Conservation (phyloP, 2,113 vertebrate genomes). For the Hylia prasina region DNA sequence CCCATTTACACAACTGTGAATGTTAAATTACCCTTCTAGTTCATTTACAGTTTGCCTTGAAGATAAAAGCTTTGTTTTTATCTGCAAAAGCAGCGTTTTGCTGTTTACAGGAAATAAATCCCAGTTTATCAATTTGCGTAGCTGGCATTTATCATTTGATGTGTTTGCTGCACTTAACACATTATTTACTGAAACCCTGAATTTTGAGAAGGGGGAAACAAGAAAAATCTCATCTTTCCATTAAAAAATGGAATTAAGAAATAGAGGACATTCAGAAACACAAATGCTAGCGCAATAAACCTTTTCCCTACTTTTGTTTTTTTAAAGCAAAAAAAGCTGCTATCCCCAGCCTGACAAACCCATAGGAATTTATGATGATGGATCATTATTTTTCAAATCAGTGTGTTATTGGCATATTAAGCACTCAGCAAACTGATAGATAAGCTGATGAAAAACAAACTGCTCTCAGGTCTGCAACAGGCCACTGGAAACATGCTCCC, state of each 20-base stretch:
- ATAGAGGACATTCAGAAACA: not conserved
- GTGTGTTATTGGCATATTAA: not conserved
- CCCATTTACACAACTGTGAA: not conserved
- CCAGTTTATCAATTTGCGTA: not conserved
- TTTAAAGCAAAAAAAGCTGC: not conserved
- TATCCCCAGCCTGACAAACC: not conserved
- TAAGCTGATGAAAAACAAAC: not conserved
- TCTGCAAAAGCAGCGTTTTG: not conserved
- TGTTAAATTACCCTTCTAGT: not conserved
- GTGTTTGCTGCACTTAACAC: not conserved
- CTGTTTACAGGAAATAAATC: not conserved
- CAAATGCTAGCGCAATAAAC: not conserved
- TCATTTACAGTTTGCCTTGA: not conserved
- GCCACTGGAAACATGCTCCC: not conserved
- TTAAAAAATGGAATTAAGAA: not conserved
- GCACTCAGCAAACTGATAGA: not conserved
- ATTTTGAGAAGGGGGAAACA: not conserved
- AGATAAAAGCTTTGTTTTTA: not conserved
- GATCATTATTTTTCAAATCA: not conserved
- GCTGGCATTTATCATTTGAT: not conserved
- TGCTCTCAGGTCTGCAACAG: not conserved
- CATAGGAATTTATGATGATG: not conserved
- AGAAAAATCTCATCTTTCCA: not conserved
- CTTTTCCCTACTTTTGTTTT: not conserved
- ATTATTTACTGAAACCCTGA: not conserved